phyloP scores from a whole-genome alignment of 2,797 vertebrate species.

The Pantherophis alleghaniensis region DNA sequence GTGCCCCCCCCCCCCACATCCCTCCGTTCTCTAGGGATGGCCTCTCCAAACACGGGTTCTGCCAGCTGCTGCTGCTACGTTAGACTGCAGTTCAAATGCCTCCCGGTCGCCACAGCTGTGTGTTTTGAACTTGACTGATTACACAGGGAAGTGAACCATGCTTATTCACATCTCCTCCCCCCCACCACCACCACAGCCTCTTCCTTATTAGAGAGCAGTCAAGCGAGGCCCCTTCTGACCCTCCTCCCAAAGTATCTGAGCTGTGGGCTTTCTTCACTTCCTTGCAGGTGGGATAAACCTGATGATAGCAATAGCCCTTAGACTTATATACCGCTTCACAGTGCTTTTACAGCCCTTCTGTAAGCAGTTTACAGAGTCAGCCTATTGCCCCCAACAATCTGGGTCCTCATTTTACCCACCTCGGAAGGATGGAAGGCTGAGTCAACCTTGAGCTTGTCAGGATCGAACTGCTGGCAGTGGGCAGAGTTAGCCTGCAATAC shows the following conservation, averaged over 20 bases:
- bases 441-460: too few species aligned
- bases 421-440: too few species aligned
- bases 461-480: too few species aligned
- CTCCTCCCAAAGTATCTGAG: neutral
- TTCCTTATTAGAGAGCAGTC: slow-evolving; percentile 41
- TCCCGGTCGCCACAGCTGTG: slow-evolving; percentile 66
- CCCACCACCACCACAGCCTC: neutral
- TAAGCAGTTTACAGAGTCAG: too few species aligned
- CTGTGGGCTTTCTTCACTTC: slow-evolving; percentile 49
- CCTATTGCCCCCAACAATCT: too few species aligned
- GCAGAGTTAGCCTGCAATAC: too few species aligned
- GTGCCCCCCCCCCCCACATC: neutral
- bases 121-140: slow-evolving; percentile 61
- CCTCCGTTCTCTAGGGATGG: slow-evolving; percentile 46
- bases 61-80: slow-evolving; percentile 61
- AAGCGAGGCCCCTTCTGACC: neutral
- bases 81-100: slow-evolving; percentile 59
- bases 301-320: too few species aligned
- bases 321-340: too few species aligned
- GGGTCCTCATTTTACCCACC: too few species aligned
- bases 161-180: slow-evolving; percentile 18
- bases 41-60: slow-evolving; percentile 57
- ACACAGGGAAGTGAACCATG: slow-evolving; percentile 67
- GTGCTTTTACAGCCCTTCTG: too few species aligned
- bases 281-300: slow-evolving; percentile 46